A percentile compares a stretch with the other conserved stretches of the same genome.
These are phyloP conservation scores for Dendroctonus valens DNA, from an alignment of 1,140 invertebrate species.

Conservation along the genomic window DNA sequence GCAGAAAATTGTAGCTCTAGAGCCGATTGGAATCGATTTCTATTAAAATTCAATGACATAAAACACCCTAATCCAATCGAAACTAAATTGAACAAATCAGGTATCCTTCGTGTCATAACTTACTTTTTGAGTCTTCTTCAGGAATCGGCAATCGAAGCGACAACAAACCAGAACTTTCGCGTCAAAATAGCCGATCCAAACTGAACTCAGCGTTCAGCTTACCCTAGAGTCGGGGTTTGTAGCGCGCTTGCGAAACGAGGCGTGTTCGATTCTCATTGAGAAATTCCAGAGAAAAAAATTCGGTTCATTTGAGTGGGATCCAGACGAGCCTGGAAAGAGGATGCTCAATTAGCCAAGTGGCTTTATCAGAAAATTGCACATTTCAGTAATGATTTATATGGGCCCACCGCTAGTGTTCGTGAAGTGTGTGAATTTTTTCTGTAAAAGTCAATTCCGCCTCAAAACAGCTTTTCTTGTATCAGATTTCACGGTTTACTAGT, in stretches of 20 bases:
- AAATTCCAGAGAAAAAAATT: constrained; percentile 4
- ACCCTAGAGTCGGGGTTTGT: constrained; percentile 17
- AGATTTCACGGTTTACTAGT: too few species aligned
- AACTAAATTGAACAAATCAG: too few species aligned
- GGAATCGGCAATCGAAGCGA: too few species aligned
- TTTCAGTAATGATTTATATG: neutral
- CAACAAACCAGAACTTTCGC: constrained; percentile 3
- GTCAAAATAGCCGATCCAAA: constrained; percentile 12
- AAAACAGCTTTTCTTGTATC: too few species aligned
- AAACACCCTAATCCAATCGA: too few species aligned
- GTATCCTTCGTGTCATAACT: too few species aligned
- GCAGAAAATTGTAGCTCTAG: too few species aligned
- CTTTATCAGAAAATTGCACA: neutral
- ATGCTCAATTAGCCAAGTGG: neutral
- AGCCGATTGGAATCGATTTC: too few species aligned
- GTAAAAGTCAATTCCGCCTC: too few species aligned
- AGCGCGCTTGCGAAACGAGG: constrained; percentile 27
- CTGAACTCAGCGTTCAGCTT: constrained; percentile 18
- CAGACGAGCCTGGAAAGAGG: constrained; percentile 7
- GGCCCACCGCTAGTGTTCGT: neutral
- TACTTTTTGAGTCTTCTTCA: too few species aligned
- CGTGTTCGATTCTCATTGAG: constrained; percentile 28
- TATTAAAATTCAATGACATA: too few species aligned
- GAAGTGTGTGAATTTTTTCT: too few species aligned
- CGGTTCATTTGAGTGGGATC: constrained; percentile 14